These are phyloP conservation scores for Clarias platycephalus DNA, from an alignment of 2,797 vertebrate species.

Conservation along the genomic window DNA sequence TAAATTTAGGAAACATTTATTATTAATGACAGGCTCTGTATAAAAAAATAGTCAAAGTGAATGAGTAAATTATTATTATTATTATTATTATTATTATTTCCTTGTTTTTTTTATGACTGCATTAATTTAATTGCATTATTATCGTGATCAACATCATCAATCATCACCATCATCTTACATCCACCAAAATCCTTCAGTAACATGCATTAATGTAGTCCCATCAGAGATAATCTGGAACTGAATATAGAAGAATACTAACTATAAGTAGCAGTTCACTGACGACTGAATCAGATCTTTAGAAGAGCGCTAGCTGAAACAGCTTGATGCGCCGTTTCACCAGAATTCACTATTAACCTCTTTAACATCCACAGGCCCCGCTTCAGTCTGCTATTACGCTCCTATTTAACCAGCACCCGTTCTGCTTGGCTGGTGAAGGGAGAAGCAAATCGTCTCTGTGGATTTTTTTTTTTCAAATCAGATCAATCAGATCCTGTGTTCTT, in stretches of 20 bases:
- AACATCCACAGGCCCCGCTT: conserved; percentile 53
- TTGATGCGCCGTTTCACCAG: conserved; percentile 52
- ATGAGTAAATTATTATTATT: conserved; percentile 45
- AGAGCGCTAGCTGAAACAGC: conserved; percentile 58
- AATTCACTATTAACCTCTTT: conserved; percentile 66
- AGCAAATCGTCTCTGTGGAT: conserved; percentile 61
- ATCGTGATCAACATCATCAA: too few species aligned
- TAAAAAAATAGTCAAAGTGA: neutral
- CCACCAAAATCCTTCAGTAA: conserved; percentile 65
- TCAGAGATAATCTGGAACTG: conserved; percentile 60
- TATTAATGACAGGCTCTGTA: conserved; percentile 66
- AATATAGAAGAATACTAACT: conserved; percentile 49
- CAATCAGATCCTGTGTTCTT: conserved; percentile 68
- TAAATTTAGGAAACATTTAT: conserved; percentile 76
- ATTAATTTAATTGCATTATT: too few species aligned
- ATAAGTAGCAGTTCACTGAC: conserved; percentile 61
- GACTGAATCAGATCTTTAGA: conserved; percentile 65
- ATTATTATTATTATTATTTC: conserved; percentile 9
- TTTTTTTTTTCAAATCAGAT: conserved; percentile 65
- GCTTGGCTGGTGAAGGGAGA: conserved; percentile 68
- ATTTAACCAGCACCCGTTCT: conserved; percentile 69
- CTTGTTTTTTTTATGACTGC: too few species aligned
- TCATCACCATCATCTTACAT: neutral
- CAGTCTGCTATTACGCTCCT: conserved; percentile 66
- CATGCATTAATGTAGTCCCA: conserved; percentile 65